Conservation (phyloP, 2,797 vertebrate genomes). For the Darevskia nairensis region DNA sequence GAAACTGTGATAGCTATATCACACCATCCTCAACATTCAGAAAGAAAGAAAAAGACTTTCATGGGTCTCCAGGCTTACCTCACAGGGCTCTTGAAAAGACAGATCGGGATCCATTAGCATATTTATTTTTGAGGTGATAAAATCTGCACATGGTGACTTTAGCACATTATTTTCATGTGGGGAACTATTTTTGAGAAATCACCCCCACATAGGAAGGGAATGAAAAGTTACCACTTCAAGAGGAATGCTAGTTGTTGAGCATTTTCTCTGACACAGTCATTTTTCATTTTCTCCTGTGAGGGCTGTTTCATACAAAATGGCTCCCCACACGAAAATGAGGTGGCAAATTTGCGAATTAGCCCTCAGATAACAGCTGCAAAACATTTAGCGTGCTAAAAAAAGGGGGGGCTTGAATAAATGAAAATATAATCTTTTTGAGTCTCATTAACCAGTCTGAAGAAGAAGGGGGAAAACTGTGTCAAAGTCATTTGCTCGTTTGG, state of each 20-base stretch:
- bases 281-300: slow-evolving; percentile 17
- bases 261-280: slow-evolving; percentile 12
- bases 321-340: slow-evolving; percentile 2
- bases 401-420: background rate
- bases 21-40: background rate
- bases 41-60: background rate
- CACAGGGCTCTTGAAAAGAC: background rate
- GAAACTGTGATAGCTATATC: too few species aligned
- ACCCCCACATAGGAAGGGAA: background rate
- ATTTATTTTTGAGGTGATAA: slow-evolving; percentile 25
- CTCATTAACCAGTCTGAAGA: background rate
- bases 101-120: background rate
- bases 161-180: slow-evolving; percentile 7
- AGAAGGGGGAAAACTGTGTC: too few species aligned
- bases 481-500: background rate
- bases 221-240: slow-evolving; percentile 8
- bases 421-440: background rate
- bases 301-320: slow-evolving; percentile 20
- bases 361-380: slow-evolving; percentile 19
- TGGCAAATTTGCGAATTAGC: background rate
- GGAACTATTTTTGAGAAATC: background rate
- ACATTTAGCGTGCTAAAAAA: background rate
- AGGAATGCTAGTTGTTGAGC: background rate
- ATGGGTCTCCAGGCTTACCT: background rate
- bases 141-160: slow-evolving; percentile 17